These are phyloP conservation scores for pig (Sus scrofa) DNA, from an alignment of 2,113 vertebrate species.

Conservation along the genomic window DNA sequence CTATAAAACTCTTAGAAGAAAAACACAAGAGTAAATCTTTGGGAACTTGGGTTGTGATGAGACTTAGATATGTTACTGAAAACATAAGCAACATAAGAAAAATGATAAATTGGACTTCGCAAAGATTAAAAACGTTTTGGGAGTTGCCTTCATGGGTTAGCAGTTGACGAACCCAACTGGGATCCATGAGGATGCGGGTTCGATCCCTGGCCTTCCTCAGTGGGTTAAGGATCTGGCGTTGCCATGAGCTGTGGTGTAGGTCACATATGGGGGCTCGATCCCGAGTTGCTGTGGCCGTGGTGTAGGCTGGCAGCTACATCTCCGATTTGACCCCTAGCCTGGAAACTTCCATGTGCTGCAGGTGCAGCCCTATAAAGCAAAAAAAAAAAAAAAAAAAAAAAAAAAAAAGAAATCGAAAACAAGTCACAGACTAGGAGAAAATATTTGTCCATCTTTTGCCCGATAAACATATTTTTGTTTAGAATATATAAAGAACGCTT, in stretches of 20 bases:
- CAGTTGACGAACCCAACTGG: too few species aligned
- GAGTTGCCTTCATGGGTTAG: too few species aligned
- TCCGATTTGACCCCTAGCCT: too few species aligned
- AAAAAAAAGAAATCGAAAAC: background rate
- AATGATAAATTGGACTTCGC: background rate
- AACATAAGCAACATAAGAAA: slow-evolving; percentile 1
- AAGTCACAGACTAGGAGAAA: background rate
- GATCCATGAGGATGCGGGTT: too few species aligned
- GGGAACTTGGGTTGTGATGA: background rate
- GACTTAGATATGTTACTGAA: slow-evolving; percentile 38
- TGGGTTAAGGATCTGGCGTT: too few species aligned
- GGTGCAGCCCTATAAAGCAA: too few species aligned
- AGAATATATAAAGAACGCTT: slow-evolving; percentile 17
- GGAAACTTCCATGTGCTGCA: too few species aligned
- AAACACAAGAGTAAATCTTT: background rate
- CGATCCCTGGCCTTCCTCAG: too few species aligned
- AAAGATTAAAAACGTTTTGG: slow-evolving; percentile 27
- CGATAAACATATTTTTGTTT: background rate
- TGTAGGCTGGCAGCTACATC: too few species aligned
- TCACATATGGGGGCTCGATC: too few species aligned
- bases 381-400: background rate
- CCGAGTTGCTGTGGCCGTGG: too few species aligned
- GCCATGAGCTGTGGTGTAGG: too few species aligned
- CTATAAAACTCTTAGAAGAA: slow-evolving; percentile 45
- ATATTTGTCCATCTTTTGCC: background rate